Evolutionary conservation across 1,140 invertebrate genomes (phyloP), one percentile per base, ranked within the genome.

Genomic region (Adoxophyes honmai): DNA sequence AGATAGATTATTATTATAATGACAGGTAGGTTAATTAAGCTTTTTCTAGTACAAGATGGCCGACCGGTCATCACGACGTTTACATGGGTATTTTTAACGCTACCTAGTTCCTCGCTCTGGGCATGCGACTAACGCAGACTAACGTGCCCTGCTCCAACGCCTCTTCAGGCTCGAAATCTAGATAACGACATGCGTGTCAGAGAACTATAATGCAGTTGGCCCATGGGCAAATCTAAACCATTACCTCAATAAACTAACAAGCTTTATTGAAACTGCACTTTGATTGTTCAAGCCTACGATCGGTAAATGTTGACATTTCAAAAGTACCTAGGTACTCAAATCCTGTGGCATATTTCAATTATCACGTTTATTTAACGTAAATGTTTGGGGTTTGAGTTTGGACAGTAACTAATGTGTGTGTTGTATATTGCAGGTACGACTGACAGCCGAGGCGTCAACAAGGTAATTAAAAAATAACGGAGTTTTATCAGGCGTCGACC

Each of bases 131-230:
- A 62, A 73, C 64, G 62, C 68, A 69, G 60, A 68, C 6, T 28
- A 28, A 28, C 21, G 21, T 28, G 21, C 21, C 61, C 66, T 71
- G 60, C 64, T 70, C 52, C 60, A 57, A 62, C 51, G 58, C 38
- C 38, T 57, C 61, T 64, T 66, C 59, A 48, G 38, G 68, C 56
- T 59, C 21, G 14, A 57, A 59, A 73, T 80, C 68, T 67, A 67
- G 73, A 78, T 78, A 78, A 35, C 15, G 55, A 63, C 71, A 72
- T 82, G 74, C 76, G 73, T 76, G 79, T 68, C 64, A 38, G 21
- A 48, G 57, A 56, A 38, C 66, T 68, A 73, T 75, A 77, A 75
- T 63, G 68, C 58, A 63, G 59, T 64, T 59, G 56, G 53, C 66
- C 68, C 54, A 64, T 55, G 67, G 68, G 62, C 65, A 59, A 66